Evolutionary conservation across 2,113 vertebrate species (phyloP), one percentile per base, ranked within the genome.

Genomic region (Aegypius monachus): DNA sequence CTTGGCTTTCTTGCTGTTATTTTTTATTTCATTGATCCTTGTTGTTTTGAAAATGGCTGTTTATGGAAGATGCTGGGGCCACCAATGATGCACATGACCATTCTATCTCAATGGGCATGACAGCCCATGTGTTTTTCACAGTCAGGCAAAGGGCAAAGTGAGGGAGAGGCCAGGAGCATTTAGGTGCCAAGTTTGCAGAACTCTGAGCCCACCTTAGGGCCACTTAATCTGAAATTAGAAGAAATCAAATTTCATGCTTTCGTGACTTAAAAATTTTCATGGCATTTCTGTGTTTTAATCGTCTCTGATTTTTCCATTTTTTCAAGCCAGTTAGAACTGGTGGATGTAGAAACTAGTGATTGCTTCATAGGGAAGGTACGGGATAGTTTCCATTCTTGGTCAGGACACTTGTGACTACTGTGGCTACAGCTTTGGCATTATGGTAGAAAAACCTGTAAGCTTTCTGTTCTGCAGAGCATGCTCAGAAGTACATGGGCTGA

Each of bases 81-180:
- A 7, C 16, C 0, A 0, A 1, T 52, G 59, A 20, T 9, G 1
- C 16, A 9, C 3, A 1, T 20, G 25, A 52, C 29, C 23, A 68
- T 92, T 23, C 7, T 75, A 8, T 75, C 25, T 38, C 2, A 0
- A 2, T 21, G 21, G 4, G 15, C 27, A 0, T 13, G 43, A n/a
- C 16, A 61, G 13, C 12, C 40, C 7, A 0, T 40, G 20, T 67
- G 27, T 5, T 67, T 53, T 81, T 86, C 31, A 43, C 6, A 9
- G 38, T 12, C 32, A 27, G 23, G 31, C 1, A 0, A 50, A 52
- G 50, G 40, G 16, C 27, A 67, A 47, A 70, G 38, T 14, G 2
- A 84, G 16, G 34, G 72, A 47, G 36, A 81, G 25, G 4, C 38
- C 47, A n/a, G 8, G 17, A 67, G 14, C 4, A 1, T 50, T 42